Evolutionary conservation across 1,140 invertebrate species (phyloP), one percentile per base, ranked within the genome.

Genomic region (Ceratina japonica): DNA sequence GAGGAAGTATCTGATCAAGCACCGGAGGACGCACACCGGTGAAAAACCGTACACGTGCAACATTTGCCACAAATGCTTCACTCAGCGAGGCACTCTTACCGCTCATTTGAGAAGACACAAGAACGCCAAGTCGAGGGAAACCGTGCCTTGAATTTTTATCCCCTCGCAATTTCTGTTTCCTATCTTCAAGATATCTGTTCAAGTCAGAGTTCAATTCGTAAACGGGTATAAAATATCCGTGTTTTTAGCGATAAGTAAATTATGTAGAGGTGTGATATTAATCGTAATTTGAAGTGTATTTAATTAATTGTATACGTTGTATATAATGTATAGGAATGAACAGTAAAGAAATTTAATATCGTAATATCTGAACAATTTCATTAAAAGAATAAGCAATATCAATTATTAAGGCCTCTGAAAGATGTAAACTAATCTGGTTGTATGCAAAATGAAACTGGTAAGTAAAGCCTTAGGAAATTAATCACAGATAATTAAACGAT

Each of bases 61-160:
- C 20, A 88, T 94, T 15, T 95, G 95, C 84, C 87, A 93, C 1
- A 92, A 93, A 56, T 84, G 90, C 4, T 95, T 95, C 84, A 93
- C 93, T 0, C 94, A 95, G 81, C 89, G 93, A 22, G 93, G 93
- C 0, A 93, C 88, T 4, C 80, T 94, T 0, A 94, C 90, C 62
- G 84, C 75, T 0, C 90, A 91, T 70, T 68, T 90, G 7, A 83
- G 85, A 8, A 83, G 77, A 22, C 87, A 89, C 74, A 75, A 82
- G 16, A 54, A 15, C 20, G 8, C 12, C 0, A 83, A 83, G 8
- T 83, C 31, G 75, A 69, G 52, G 0, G 18, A 18, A 18, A 12
- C 56, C 15, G 10, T 51, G 37, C 13, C 20, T 49, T 63, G n/a
- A 24, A 10, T 24, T 54, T n/a, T 54, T 54, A 15, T 54, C 49